Conservation (phyloP, 2,797 vertebrate genomes). For the Lates japonicus region DNA sequence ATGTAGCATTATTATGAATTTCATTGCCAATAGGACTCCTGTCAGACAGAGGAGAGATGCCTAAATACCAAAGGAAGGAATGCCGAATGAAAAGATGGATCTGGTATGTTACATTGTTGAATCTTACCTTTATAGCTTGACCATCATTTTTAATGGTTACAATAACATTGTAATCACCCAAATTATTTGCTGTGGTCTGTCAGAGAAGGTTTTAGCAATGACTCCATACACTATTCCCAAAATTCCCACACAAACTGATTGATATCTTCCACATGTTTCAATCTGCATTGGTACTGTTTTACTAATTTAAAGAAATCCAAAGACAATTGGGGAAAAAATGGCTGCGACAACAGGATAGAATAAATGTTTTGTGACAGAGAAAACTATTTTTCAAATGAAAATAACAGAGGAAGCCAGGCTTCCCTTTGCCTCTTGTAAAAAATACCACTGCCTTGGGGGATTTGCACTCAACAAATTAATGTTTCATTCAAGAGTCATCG, state of each 20-base stretch:
- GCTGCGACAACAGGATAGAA: background rate
- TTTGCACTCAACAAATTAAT: slow-evolving; percentile 33
- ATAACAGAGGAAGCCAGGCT: background rate
- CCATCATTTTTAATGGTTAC: background rate
- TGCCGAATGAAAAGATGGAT: background rate
- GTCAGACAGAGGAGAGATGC: background rate
- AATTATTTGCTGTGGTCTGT: background rate
- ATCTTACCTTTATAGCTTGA: background rate
- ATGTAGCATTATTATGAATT: background rate
- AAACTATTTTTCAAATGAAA: slow-evolving; percentile 8
- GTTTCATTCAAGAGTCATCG: slow-evolving; percentile 35
- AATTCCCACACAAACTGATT: background rate
- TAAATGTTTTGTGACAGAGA: background rate
- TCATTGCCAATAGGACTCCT: background rate
- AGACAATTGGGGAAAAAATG: background rate
- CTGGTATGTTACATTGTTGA: background rate
- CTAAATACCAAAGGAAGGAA: background rate
- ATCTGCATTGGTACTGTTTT: background rate
- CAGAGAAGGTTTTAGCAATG: background rate
- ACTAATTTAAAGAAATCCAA: background rate
- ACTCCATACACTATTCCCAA: background rate
- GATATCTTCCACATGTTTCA: background rate
- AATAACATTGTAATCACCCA: background rate
- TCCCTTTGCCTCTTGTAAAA: background rate
- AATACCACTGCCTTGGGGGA: background rate